Evolutionary conservation across 2,888 invertebrate genomes (phyloP), one percentile per base, ranked within the genome.

Genomic region (Agrypnus murinus): DNA sequence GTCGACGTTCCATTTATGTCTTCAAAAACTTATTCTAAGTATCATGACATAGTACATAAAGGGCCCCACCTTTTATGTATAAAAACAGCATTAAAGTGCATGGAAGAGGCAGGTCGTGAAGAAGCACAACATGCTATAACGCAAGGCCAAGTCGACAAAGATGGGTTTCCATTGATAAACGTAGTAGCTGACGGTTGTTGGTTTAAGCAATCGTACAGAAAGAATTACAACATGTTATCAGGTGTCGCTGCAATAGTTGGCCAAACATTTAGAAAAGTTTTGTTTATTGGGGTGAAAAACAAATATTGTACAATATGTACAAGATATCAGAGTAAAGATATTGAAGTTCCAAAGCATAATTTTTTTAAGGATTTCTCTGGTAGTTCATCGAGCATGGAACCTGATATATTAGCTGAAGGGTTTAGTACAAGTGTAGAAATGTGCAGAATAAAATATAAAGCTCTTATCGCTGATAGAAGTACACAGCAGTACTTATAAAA

Each of bases 401-500:
- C 77, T 3, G 77, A 74, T 15, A 79, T 80, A 15, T 69, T 81
- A 5, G 64, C 73, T n/a, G 77, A 80, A 66, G 81, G 77, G 5
- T 81, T 79, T 62, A 66, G 72, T 36, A 58, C 53, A 17, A 78
- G 77, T 40, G 40, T 76, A 14, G 62, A 59, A 9, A 75, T 77
- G 75, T 76, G 79, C 69, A 69, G 71, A 46, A 10, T 80, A 4
- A 76, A 77, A 12, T 80, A 80, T 68, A 74, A 58, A 2, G 69
- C 74, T 65, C 70, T 82, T 36, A 74, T 83, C 5, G 81, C 81
- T n/a, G 83, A 82, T 74, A 83, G 83, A 6, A 84, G n/a, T n/a
- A n/a, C n/a, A 84, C 68, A 78, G 80, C 10, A 81, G 78, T 10
- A 82, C 82, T 1, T 81, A 77, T 48, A 72, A 74, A 40, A 75